phyloP scores from a whole-genome alignment of 2,888 invertebrate genomes.

The Oscheius sp. region DNA sequence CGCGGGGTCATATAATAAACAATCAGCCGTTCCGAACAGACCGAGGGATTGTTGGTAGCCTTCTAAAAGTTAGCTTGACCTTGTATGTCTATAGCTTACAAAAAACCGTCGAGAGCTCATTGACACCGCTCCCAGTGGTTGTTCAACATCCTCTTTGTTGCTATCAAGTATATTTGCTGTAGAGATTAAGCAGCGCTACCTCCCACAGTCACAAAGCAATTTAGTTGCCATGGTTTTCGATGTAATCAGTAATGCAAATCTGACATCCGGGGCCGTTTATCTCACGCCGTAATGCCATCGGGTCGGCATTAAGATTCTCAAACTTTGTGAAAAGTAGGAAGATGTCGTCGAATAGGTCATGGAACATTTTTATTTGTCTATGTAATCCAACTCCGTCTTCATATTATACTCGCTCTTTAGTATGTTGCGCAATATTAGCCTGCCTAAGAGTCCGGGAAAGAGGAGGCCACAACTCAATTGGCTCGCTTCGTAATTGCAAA shows the following conservation, averaged over 20 bases:
- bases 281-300: not conserved
- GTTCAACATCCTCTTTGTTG: not conserved
- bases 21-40: not conserved
- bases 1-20: constrained; percentile 19
- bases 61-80: not conserved
- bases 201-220: not conserved
- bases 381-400: not conserved
- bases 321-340: constrained; percentile 15
- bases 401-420: not conserved
- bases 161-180: constrained; percentile 1
- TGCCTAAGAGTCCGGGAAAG: constrained; percentile 1
- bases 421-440: constrained; percentile 25
- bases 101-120: constrained; percentile 19
- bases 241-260: constrained; percentile 3
- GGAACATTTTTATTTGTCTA: not conserved
- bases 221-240: not conserved
- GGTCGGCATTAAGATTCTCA: constrained; percentile 1
- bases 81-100: not conserved
- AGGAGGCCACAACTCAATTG: constrained; percentile 25
- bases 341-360: not conserved
- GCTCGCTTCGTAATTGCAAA: constrained; percentile 14
- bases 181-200: not conserved
- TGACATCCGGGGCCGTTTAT: constrained; percentile 25
- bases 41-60: not conserved
- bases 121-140: constrained; percentile 6